These are phyloP conservation scores for Typhlichthys subterraneus DNA, from an alignment of 2,797 vertebrate genomes.

Conservation along the genomic window DNA sequence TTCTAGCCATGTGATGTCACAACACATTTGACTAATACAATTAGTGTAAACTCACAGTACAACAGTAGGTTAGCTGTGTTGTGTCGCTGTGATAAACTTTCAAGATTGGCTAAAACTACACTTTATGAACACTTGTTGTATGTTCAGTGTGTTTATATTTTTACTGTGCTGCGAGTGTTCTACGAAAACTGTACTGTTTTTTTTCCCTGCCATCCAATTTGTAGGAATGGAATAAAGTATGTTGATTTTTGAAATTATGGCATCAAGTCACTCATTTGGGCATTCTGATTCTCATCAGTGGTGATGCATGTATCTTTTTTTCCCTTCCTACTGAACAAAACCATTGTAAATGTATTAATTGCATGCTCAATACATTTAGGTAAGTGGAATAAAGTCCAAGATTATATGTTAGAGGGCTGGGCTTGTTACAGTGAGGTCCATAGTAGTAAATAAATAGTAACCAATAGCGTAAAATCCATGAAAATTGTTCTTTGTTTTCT, in stretches of 20 bases:
- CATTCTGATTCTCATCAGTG: too few relatives aligned
- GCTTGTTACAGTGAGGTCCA: constrained; percentile 10
- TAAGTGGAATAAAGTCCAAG: constrained; percentile 31
- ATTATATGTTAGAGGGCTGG: constrained; percentile 13
- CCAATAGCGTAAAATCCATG: constrained; percentile 43
- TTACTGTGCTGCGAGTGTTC: too few relatives aligned
- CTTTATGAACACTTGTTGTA: too few relatives aligned
- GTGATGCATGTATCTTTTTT: too few relatives aligned
- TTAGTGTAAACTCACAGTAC: constrained; percentile 53
- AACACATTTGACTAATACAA: constrained; percentile 77
- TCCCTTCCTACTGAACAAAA: neutral
- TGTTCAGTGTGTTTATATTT: too few relatives aligned
- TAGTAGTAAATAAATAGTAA: constrained; percentile 28
- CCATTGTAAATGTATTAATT: neutral
- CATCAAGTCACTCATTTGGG: too few relatives aligned
- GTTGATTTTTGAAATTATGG: neutral
- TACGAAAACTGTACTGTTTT: too few relatives aligned
- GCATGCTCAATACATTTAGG: constrained; percentile 34
- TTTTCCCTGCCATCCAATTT: neutral
- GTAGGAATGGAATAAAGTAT: neutral
- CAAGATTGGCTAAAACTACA: neutral
- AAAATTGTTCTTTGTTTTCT: constrained; percentile 65
- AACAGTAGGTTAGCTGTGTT: constrained; percentile 17
- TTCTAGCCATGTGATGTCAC: constrained; percentile 81
- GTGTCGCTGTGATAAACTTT: constrained; percentile 18